Percentiles rank a stretch among this genome's conserved stretches.
Evolutionary conservation across 2,113 vertebrate species (phyloP).

Genomic region (Dromas ardeola): DNA sequence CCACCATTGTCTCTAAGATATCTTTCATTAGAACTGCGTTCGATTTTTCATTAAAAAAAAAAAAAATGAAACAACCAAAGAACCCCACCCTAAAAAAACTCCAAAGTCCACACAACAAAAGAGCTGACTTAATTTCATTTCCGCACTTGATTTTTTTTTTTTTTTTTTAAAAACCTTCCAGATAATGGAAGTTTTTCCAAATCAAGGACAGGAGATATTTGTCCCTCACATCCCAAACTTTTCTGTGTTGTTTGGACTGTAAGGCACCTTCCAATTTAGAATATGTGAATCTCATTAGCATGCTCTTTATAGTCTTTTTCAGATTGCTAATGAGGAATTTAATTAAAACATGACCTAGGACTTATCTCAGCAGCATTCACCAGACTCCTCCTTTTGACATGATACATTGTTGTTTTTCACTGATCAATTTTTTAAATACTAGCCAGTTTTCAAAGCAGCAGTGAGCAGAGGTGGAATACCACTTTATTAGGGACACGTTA

Average conservation of each 20-base stretch:
- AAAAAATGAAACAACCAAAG: neutral
- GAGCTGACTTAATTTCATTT: neutral
- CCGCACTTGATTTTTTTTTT: neutral
- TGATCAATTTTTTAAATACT: neutral
- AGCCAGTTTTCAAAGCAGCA: neutral
- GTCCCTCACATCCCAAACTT: neutral
- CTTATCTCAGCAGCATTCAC: neutral
- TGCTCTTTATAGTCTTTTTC: neutral
- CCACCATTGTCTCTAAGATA: neutral
- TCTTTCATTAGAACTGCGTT: neutral
- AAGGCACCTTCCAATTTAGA: neutral
- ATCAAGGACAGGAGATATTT: neutral
- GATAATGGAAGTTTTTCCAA: neutral
- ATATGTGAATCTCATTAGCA: neutral
- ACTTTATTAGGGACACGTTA: neutral
- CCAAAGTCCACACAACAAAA: neutral
- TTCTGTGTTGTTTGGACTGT: neutral
- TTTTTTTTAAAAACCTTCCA: neutral
- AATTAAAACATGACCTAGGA: constrained; percentile 8
- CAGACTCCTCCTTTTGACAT: neutral
- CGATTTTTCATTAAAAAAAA: neutral
- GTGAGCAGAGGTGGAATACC: neutral
- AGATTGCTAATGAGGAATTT: constrained; percentile 5
- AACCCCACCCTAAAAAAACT: neutral
- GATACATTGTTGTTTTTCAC: neutral